A percentile compares a stretch with the other conserved stretches of the same genome.
These are phyloP conservation scores for Drosophila maculinotata DNA, from an alignment of 2,888 invertebrate species.

Conservation along the genomic window DNA sequence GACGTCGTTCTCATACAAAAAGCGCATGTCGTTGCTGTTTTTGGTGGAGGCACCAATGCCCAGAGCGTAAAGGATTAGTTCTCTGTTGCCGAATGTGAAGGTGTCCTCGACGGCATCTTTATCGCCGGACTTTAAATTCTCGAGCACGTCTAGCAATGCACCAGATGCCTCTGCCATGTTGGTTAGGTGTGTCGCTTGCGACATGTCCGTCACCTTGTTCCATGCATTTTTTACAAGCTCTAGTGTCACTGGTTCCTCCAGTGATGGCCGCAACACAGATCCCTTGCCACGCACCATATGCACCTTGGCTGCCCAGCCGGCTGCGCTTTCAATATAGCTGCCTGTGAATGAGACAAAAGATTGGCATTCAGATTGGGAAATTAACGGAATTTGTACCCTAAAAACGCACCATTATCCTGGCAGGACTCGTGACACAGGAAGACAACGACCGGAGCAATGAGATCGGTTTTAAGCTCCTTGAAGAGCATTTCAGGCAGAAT, in stretches of 20 bases:
- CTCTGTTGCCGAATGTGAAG: conserved; percentile 87
- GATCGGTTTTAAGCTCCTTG: conserved; percentile 89
- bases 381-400: background rate
- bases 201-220: conserved; percentile 93
- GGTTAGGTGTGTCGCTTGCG: conserved; percentile 86
- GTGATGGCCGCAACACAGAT: conserved; percentile 86
- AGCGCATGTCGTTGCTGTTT: conserved; percentile 89
- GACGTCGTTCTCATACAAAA: conserved; percentile 95
- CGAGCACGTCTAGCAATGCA: conserved; percentile 86
- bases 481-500: conserved; percentile 96
- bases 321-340: conserved; percentile 92
- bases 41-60: conserved; percentile 92
- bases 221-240: conserved; percentile 94
- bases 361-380: too few relatives aligned
- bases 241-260: conserved; percentile 89
- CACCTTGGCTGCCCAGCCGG: conserved; percentile 93
- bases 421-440: conserved; percentile 97
- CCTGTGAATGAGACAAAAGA: conserved; percentile 79
- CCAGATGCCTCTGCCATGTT: conserved; percentile 88
- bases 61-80: conserved; percentile 95
- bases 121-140: conserved; percentile 81
- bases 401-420: conserved; percentile 88
- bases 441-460: conserved; percentile 86
- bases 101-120: conserved; percentile 78
- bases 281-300: conserved; percentile 88